Evolutionary conservation across 2,888 invertebrate genomes (phyloP).

Genomic region (Fissipunctia ypsillon): DNA sequence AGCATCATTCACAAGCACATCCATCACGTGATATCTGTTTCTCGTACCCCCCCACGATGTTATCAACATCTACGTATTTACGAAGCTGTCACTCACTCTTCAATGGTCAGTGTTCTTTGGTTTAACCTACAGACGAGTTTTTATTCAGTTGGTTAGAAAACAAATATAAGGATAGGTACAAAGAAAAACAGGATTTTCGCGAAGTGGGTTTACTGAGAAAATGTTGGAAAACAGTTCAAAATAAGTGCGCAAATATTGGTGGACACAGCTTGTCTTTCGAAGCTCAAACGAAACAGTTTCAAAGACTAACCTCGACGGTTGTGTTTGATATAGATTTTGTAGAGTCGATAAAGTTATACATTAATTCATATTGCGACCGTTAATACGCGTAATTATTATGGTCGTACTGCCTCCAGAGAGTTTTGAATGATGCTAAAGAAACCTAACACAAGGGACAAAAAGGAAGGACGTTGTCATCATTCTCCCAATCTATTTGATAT

Average conservation of each 20-base stretch:
- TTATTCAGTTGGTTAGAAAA: neutral
- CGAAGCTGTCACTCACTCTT: constrained; percentile 47
- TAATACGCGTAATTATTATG: neutral
- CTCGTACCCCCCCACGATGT: constrained; percentile 48
- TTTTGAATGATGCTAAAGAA: neutral
- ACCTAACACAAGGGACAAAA: neutral
- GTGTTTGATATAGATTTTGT: neutral
- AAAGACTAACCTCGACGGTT: neutral
- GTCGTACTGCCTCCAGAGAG: neutral
- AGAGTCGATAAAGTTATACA: neutral
- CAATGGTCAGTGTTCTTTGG: constrained; percentile 15
- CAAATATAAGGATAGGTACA: constrained; percentile 24
- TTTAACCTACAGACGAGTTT: constrained; percentile 20
- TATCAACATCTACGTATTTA: constrained; percentile 47
- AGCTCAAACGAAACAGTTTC: neutral
- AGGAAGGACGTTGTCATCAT: neutral
- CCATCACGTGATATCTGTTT: constrained; percentile 46
- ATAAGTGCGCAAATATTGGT: neutral
- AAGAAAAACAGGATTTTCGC: constrained; percentile 24
- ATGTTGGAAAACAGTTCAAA: neutral
- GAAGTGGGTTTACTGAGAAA: constrained; percentile 13
- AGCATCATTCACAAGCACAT: constrained; percentile 25
- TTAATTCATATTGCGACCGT: too few relatives aligned
- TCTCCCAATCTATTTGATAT: neutral
- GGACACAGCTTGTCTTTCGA: neutral